Evolutionary conservation across 2,113 vertebrate species (phyloP).

Genomic region (Gallinago paraguaiae): DNA sequence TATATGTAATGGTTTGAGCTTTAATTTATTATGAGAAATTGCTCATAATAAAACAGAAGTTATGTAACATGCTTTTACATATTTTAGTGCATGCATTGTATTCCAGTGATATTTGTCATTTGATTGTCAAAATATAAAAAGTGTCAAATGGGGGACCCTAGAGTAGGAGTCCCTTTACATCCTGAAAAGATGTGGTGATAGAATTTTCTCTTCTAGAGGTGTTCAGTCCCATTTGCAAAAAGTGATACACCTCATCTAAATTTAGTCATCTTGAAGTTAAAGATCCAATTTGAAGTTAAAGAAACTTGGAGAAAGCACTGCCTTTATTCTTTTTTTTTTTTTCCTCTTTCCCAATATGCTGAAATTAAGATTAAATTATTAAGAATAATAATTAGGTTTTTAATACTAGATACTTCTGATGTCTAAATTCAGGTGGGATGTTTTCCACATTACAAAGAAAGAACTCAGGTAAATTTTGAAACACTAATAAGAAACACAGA

Average conservation of each 20-base stretch:
- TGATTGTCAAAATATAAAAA: neutral
- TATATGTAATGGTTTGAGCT: neutral
- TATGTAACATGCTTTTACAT: neutral
- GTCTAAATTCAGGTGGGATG: neutral
- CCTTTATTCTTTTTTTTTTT: neutral
- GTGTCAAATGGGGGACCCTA: neutral
- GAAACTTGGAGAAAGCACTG: neutral
- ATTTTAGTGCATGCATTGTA: neutral
- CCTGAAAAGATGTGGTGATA: neutral
- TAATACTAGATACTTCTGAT: neutral
- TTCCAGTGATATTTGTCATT: neutral
- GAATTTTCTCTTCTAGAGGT: neutral
- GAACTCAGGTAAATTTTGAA: neutral
- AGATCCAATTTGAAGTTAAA: neutral
- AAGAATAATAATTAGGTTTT: neutral
- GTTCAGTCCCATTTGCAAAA: neutral
- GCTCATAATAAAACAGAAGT: neutral
- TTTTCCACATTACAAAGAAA: neutral
- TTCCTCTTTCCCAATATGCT: neutral
- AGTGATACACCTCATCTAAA: neutral
- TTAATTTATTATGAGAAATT: neutral
- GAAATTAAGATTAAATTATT: neutral
- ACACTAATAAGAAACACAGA: neutral
- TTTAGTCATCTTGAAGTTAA: neutral
- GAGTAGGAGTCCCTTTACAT: neutral